phyloP scores from a whole-genome alignment of 1,140 invertebrate species.

The Temnothorax curvispinosus region DNA sequence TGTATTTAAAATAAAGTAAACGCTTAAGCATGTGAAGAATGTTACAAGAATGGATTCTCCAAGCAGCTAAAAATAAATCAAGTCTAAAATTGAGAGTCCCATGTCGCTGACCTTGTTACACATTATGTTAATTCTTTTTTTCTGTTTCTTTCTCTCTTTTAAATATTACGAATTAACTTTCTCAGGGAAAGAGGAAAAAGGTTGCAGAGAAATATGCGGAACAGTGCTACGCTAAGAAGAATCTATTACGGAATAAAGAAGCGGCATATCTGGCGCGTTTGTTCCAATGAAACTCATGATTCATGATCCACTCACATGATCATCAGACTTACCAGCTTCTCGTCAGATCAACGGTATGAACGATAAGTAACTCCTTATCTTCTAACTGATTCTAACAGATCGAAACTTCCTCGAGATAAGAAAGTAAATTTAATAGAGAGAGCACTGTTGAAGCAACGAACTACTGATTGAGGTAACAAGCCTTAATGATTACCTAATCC shows the following conservation, averaged over 20 bases:
- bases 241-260: slow-evolving; percentile 40
- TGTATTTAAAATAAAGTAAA: background rate
- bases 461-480: background rate
- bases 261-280: background rate
- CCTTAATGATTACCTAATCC: background rate
- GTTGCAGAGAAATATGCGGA: background rate
- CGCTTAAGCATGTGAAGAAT: background rate
- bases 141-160: background rate
- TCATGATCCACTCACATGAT: slow-evolving; percentile 37
- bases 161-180: background rate
- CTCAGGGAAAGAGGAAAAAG: background rate
- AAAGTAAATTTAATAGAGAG: background rate
- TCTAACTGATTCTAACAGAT: slow-evolving; percentile 19
- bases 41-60: background rate
- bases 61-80: background rate
- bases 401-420: slow-evolving; percentile 45
- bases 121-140: background rate
- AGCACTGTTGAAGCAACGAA: background rate
- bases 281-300: slow-evolving; percentile 46
- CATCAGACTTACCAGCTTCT: slow-evolving; percentile 41
- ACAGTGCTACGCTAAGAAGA: background rate
- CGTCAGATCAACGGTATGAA: slow-evolving; percentile 10
- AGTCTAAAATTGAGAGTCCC: background rate
- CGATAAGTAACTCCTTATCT: slow-evolving; percentile 62
- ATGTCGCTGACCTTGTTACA: background rate